These are phyloP conservation scores for Liodrosophila aerea DNA, from an alignment of 2,888 invertebrate genomes.

Conservation along the genomic window DNA sequence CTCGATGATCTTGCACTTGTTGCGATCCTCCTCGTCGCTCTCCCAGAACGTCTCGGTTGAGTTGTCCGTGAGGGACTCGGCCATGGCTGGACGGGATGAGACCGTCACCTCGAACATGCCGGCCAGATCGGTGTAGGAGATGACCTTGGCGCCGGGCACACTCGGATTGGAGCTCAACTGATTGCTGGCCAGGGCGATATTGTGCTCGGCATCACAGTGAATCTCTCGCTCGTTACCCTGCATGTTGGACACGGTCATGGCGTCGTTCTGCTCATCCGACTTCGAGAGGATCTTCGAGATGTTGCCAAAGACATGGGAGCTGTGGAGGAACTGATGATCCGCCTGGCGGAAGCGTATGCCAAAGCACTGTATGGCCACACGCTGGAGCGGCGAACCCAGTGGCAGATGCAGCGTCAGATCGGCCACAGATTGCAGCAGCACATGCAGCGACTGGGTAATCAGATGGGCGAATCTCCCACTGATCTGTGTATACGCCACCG, in stretches of 20 bases:
- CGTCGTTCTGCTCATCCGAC: constrained; percentile 89
- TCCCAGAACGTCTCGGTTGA: constrained; percentile 99
- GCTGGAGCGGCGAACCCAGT: constrained; percentile 92
- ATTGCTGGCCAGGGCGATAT: constrained; percentile 48
- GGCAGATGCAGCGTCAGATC: constrained; percentile 95
- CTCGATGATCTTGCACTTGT: constrained; percentile 93
- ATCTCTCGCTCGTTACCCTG: constrained; percentile 56
- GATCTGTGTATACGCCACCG: constrained; percentile 89
- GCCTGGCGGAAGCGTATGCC: constrained; percentile 93
- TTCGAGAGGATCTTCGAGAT: constrained; percentile 97
- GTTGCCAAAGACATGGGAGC: constrained; percentile 95
- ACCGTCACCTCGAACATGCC: constrained; percentile 86
- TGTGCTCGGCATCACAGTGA: constrained; percentile 79
- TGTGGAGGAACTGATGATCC: constrained; percentile 95
- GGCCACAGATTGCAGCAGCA: constrained; percentile 94
- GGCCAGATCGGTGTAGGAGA: constrained; percentile 79
- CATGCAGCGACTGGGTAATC: constrained; percentile 90
- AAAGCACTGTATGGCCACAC: constrained; percentile 97
- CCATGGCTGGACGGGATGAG: constrained; percentile 97
- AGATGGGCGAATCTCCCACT: constrained; percentile 88
- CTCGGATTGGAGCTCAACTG: constrained; percentile 5
- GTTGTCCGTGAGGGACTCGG: constrained; percentile 94
- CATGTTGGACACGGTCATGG: constrained; percentile 80
- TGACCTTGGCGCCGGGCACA: constrained; percentile 70
- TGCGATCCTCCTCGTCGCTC: constrained; percentile 97